These are phyloP conservation scores for human DNA, from an alignment of 2,113 vertebrate genomes.

Conservation along the genomic window GRCh38 chr7:78768501-78769000, in stretches of 20 bases:
- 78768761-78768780: slow-evolving; percentile 46
- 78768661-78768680: slow-evolving; percentile 33
- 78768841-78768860: slow-evolving; percentile 51
- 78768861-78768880: background rate
- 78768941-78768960: background rate
- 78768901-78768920: background rate
- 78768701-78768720: background rate
- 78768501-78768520: slow-evolving; percentile 22
- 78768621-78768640: slow-evolving; percentile 38
- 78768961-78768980: background rate
- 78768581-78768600: background rate
- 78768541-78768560: background rate
- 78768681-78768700: slow-evolving; percentile 48
- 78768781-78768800: slow-evolving; percentile 59
- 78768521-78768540: background rate
- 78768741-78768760: background rate
- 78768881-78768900: background rate
- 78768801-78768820: background rate
- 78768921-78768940: background rate
- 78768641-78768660: background rate
- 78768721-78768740: slow-evolving; percentile 3
- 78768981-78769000: slow-evolving; percentile 52
- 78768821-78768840: background rate
- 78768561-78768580: background rate
- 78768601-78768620: slow-evolving; percentile 40